Base-by-base conservation (phyloP, 2,113 vertebrate species). In the Dendrocopos noguchii region DNA sequence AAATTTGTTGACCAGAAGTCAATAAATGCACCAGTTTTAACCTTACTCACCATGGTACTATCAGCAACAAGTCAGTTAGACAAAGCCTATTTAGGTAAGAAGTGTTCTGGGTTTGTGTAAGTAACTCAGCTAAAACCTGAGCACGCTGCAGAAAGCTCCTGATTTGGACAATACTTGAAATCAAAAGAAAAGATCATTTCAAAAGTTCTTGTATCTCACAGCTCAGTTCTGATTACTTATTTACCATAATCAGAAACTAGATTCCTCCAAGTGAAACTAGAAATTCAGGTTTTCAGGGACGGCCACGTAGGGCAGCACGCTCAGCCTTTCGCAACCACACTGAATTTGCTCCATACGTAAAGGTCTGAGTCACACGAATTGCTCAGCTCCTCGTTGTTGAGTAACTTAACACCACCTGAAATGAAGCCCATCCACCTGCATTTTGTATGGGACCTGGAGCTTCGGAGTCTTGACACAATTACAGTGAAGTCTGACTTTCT, bases 201-300 rank as follows among this genome's bases (percentile, higher is more conserved):
- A 84, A 68, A 22, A 46, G 52, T 28, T 67, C 14, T 20, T 29
- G 12, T 31, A 18, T 4, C 67, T 77, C 47, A 66, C 55, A 82
- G 74, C 73, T 92, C 36, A 56, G 4, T 87, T 84, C 64, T 91
- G 67, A 89, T 90, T 84, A 85, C 34, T 96, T 91, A 95, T 87
- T 90, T 93, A 90, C 79, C 27, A 17, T 46, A 80, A 87, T 76
- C 33, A 80, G 46, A 93, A 85, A 67, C 77, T 27, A 60, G 34
- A 75, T 93, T 60, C 52, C 52, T 92, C 56, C n/a, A 88, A 50
- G n/a, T 6, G 29, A 71, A 97, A 95, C 92, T 4, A 78, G 93
- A 88, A 93, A 88, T 93, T 94, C 94, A 91, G 46, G 91, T 94
- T 95, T 80, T 83, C 55, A 34, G 76, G 17, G 17, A 15, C 3